Evolutionary conservation across 2,888 invertebrate genomes (phyloP).

Genomic region (Thecocarcelia acutangulata): DNA sequence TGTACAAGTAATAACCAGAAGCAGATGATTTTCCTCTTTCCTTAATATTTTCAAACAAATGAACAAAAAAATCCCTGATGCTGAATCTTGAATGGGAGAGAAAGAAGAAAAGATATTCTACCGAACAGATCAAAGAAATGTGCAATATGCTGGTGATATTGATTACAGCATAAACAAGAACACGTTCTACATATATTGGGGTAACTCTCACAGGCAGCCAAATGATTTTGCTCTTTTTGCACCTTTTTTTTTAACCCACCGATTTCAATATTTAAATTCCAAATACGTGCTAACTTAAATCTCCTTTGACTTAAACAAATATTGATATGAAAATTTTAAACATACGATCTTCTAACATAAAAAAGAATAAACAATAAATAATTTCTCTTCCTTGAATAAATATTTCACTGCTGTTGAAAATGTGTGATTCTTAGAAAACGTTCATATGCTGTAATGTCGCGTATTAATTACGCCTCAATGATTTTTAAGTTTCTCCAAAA

Average conservation of each 20-base stretch:
- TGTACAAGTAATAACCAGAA: constrained; percentile 22
- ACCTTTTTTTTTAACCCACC: constrained; percentile 51
- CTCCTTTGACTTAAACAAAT: constrained; percentile 49
- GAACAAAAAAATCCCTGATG: constrained; percentile 37
- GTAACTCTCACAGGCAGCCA: constrained; percentile 37
- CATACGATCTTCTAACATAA: too few species aligned
- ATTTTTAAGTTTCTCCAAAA: constrained; percentile 44
- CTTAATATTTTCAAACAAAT: background rate
- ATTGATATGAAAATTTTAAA: constrained; percentile 14
- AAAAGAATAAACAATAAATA: background rate
- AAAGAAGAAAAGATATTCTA: background rate
- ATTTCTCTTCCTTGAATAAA: constrained; percentile 19
- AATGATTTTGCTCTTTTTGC: constrained; percentile 64
- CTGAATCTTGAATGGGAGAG: constrained; percentile 12
- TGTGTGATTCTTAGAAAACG: constrained; percentile 47
- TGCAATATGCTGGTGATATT: constrained; percentile 71
- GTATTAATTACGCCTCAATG: constrained; percentile 68
- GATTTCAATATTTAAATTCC: constrained; percentile 34
- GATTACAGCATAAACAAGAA: constrained; percentile 70
- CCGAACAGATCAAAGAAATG: constrained; percentile 45
- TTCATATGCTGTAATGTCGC: constrained; percentile 53
- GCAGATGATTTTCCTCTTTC: constrained; percentile 50
- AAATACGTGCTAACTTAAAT: constrained; percentile 55
- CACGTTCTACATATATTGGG: constrained; percentile 50
- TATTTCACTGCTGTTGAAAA: constrained; percentile 1